Conservation (phyloP, 2,797 vertebrate genomes). For the Gadopsis bispinosus region DNA sequence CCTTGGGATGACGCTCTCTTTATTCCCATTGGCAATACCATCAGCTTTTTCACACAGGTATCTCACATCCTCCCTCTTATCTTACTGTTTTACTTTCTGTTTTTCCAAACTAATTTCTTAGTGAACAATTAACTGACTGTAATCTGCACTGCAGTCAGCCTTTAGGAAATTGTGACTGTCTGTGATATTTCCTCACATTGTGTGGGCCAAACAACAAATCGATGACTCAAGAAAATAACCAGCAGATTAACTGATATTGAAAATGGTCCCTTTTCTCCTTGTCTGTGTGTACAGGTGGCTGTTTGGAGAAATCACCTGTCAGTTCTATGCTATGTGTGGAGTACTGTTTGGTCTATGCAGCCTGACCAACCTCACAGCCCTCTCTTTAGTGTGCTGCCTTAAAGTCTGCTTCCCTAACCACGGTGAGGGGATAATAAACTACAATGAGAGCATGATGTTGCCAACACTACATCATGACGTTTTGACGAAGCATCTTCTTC, state of each 20-base stretch:
- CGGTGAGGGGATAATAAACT: conserved; percentile 75
- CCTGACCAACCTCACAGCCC: conserved; percentile 85
- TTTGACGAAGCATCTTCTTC: conserved; percentile 12
- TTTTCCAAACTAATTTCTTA: not conserved
- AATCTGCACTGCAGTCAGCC: no score
- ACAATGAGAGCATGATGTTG: not conserved
- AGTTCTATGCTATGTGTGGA: conserved; percentile 88
- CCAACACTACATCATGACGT: not conserved
- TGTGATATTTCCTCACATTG: not conserved
- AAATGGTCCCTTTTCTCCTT: not conserved
- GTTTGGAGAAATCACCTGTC: conserved; percentile 85
- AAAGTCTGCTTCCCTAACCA: conserved; percentile 90
- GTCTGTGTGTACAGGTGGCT: conserved; percentile 79
- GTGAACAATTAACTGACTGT: not conserved
- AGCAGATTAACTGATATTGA: not conserved
- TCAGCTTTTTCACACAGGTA: conserved; percentile 91
- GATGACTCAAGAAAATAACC: not conserved
- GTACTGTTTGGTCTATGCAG: conserved; percentile 86
- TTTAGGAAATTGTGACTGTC: not conserved
- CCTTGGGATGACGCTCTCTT: conserved; percentile 89
- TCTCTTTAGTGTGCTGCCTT: conserved; percentile 89
- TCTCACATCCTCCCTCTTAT: not conserved
- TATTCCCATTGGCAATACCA: conserved; percentile 89
- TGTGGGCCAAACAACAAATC: not conserved
- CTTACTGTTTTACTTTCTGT: not conserved